These are phyloP conservation scores for Drosophila kanekoi DNA, from an alignment of 2,888 invertebrate species.

Conservation along the genomic window DNA sequence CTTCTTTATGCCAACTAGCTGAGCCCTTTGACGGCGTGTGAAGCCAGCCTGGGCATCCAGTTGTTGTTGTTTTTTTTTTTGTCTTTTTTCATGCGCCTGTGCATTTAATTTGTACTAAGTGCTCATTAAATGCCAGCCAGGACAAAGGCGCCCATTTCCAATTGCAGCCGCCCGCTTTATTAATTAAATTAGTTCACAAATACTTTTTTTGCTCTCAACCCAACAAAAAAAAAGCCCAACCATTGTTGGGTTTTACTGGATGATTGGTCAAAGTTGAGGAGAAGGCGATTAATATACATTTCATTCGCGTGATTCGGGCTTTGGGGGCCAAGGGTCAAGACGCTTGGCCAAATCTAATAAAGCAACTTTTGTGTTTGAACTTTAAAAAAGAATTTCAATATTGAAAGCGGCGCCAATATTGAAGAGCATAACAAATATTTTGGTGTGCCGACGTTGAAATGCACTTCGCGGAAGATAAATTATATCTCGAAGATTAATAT, in stretches of 20 bases:
- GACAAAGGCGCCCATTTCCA: conserved; percentile 8
- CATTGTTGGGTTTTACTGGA: conserved; percentile 7
- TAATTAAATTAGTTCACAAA: conserved; percentile 67
- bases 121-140: conserved; percentile 67
- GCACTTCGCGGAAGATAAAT: background rate
- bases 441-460: background rate
- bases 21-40: conserved; percentile 68
- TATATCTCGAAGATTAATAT: no score
- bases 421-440: background rate
- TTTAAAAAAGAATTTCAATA: conserved; percentile 57
- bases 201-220: conserved; percentile 24
- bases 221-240: no score
- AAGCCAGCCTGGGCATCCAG: conserved; percentile 35
- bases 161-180: conserved; percentile 40
- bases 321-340: conserved; percentile 17
- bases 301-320: conserved; percentile 23
- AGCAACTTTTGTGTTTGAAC: conserved; percentile 29
- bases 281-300: conserved; percentile 36
- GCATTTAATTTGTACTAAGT: conserved; percentile 76
- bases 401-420: conserved; percentile 2
- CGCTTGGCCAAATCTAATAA: conserved; percentile 34
- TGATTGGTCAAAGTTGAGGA: conserved; percentile 21
- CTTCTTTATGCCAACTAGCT: conserved; percentile 56
- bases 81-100: conserved; percentile 27
- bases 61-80: conserved; percentile 26